Percentiles rank a stretch among this genome's conserved stretches.
phyloP scores from a whole-genome alignment of 2,888 invertebrate genomes.

The Hydrotaea diabolus region DNA sequence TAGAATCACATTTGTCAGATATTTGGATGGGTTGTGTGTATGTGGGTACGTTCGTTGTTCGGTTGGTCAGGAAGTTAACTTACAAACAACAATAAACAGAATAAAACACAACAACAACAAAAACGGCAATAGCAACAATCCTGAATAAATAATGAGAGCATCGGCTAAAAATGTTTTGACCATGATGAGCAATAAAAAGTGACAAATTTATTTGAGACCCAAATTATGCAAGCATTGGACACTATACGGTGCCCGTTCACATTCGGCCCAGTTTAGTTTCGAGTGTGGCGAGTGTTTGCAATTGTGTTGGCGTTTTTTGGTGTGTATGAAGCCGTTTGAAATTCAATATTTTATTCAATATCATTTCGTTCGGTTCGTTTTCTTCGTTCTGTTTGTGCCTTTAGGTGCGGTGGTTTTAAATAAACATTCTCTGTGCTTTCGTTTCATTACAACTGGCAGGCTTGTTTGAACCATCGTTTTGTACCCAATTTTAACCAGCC shows the following conservation, averaged over 20 bases:
- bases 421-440: not conserved
- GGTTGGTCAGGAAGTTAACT: constrained; percentile 50
- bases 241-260: too few species aligned
- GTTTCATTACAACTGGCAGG: too few species aligned
- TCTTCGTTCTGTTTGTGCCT: too few species aligned
- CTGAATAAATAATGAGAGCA: constrained; percentile 65
- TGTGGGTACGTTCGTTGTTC: constrained; percentile 5
- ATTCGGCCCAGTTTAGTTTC: not conserved
- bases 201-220: constrained; percentile 58
- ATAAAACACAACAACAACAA: constrained; percentile 34
- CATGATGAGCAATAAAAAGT: constrained; percentile 63
- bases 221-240: constrained; percentile 51
- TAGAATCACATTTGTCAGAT: constrained; percentile 35
- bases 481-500: too few species aligned
- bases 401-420: too few species aligned
- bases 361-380: not conserved
- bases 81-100: constrained; percentile 29
- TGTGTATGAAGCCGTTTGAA: not conserved
- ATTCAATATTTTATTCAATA: constrained; percentile 59
- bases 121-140: constrained; percentile 40
- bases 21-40: constrained; percentile 7
- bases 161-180: constrained; percentile 57
- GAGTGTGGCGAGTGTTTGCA: not conserved
- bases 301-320: not conserved
- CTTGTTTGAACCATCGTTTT: too few species aligned